A percentile compares a stretch with the other conserved stretches of the same genome.
Evolutionary conservation across 2,797 vertebrate genomes (phyloP).

Genomic region (Macroramphosus scolopax): DNA sequence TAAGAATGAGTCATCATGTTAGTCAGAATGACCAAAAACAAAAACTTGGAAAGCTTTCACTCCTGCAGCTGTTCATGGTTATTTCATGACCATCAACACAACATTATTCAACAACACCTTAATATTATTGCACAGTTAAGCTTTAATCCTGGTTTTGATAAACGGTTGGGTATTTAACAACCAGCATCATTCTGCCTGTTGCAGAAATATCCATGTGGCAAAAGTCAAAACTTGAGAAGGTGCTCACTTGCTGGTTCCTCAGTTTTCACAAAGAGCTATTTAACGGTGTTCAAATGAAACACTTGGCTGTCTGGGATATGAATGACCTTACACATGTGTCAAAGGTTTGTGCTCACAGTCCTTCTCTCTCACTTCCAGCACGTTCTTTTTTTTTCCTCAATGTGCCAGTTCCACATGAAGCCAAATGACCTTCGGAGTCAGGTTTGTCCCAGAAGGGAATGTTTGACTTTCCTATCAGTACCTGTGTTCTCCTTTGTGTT

Average conservation of each 20-base stretch:
- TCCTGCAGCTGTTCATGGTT: conserved; percentile 7
- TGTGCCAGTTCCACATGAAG: conserved; percentile 1
- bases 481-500: conserved; percentile 25
- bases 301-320: conserved; percentile 15
- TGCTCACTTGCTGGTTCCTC: neutral
- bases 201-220: no score
- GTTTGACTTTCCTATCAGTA: neutral
- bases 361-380: conserved; percentile 9
- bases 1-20: conserved; percentile 46
- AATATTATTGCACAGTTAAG: no score
- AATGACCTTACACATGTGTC: conserved; percentile 33
- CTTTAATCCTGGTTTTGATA: no score
- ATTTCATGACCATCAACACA: no score
- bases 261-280: conserved; percentile 29
- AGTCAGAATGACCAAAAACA: conserved; percentile 39
- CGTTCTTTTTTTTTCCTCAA: conserved; percentile 26
- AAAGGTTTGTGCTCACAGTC: conserved; percentile 20
- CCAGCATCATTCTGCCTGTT: no score
- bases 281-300: conserved; percentile 33
- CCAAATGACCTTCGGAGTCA: conserved; percentile 3
- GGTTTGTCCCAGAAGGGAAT: neutral
- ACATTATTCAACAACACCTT: no score
- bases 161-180: no score
- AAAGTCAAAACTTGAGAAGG: neutral
- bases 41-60: conserved; percentile 26